These are phyloP conservation scores for Triplophysa tibetana DNA, from an alignment of 2,113 vertebrate species.

Conservation along the genomic window DNA sequence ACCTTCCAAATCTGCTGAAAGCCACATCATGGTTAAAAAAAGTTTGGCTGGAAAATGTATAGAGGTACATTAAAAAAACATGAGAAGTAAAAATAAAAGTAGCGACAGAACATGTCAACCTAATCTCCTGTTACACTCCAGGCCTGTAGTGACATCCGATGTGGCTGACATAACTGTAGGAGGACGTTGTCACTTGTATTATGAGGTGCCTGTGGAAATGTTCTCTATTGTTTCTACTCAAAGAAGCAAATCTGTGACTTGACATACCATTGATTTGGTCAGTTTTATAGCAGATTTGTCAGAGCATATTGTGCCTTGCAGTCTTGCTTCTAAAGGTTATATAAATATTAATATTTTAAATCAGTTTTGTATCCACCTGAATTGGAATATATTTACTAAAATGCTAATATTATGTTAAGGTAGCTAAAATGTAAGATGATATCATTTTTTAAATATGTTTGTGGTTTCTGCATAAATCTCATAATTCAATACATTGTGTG, in stretches of 20 bases:
- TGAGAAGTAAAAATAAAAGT: conserved; percentile 43
- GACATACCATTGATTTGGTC: conserved; percentile 26
- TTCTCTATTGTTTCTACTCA: conserved; percentile 4
- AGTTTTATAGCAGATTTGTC: background rate
- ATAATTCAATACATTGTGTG: too few species aligned
- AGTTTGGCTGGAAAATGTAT: conserved; percentile 69
- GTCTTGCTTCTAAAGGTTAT: background rate
- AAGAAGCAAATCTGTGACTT: conserved; percentile 5
- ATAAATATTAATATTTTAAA: too few species aligned
- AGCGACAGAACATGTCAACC: conserved; percentile 22
- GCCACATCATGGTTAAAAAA: conserved; percentile 60
- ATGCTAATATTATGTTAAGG: too few species aligned
- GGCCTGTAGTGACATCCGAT: conserved; percentile 16
- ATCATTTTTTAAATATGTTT: too few species aligned
- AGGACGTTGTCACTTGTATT: conserved; percentile 19
- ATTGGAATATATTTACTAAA: too few species aligned
- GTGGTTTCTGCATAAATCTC: too few species aligned
- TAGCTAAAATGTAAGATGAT: too few species aligned
- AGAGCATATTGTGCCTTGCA: background rate
- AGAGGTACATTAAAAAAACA: conserved; percentile 69
- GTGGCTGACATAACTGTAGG: conserved; percentile 5
- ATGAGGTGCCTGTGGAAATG: conserved; percentile 7
- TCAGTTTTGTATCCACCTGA: too few species aligned
- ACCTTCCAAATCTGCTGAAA: conserved; percentile 58
- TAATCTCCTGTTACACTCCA: conserved; percentile 13